Evolutionary conservation across 1,140 invertebrate species (phyloP).

Genomic region (Latrodectus geometricus): DNA sequence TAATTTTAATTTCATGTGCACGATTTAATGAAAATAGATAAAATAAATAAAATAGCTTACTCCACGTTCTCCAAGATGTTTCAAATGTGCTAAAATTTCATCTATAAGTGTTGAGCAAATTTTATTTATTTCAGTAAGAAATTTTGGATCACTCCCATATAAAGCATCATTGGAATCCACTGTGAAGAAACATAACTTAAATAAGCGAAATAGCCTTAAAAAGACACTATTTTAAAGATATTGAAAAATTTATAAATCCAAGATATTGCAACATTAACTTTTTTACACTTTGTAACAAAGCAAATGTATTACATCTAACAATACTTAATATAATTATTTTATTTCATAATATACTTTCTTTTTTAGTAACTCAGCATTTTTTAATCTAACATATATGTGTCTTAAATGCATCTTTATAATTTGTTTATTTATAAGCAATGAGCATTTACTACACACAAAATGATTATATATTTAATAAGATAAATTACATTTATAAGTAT

Average conservation of each 20-base stretch:
- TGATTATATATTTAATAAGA: too few relatives aligned
- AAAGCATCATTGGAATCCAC: conserved; percentile 93
- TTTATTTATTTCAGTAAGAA: conserved; percentile 82
- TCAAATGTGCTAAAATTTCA: conserved; percentile 80
- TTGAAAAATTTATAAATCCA: neutral
- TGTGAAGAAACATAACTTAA: conserved; percentile 66
- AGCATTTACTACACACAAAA: too few relatives aligned
- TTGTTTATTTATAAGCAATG: too few relatives aligned
- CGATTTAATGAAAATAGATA: too few relatives aligned
- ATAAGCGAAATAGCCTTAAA: too few relatives aligned
- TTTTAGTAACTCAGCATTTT: too few relatives aligned
- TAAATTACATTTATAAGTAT: too few relatives aligned
- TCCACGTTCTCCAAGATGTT: conserved; percentile 68
- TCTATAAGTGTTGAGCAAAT: conserved; percentile 82
- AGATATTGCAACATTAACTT: neutral
- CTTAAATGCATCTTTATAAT: too few relatives aligned
- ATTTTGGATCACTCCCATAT: conserved; percentile 91
- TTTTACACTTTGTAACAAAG: neutral
- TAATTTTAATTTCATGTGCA: too few relatives aligned
- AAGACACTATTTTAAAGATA: conserved; percentile 70
- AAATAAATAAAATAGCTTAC: conserved; percentile 65
- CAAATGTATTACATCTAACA: neutral
- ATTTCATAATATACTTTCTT: too few relatives aligned
- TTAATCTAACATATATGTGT: too few relatives aligned
- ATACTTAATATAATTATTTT: too few relatives aligned